Conservation (phyloP, 1,140 invertebrate species). For the Pseudomyrmex flavicornis region DNA sequence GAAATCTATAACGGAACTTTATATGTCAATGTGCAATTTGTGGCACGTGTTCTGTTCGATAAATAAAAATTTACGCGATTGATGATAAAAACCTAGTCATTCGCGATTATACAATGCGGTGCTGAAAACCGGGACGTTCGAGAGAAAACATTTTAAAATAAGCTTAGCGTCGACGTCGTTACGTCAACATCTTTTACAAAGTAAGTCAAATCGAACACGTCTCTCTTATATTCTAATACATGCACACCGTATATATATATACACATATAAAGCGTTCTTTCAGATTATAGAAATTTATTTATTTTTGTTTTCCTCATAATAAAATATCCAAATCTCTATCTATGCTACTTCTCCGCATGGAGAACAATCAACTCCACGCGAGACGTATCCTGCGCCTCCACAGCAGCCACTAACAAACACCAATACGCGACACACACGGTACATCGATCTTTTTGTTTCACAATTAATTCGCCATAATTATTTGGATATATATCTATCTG, state of each 20-base stretch:
- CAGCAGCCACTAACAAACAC: constrained; percentile 71
- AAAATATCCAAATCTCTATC: constrained; percentile 82
- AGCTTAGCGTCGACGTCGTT: constrained; percentile 49
- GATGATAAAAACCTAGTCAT: constrained; percentile 4
- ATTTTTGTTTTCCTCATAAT: constrained; percentile 72
- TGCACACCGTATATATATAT: constrained; percentile 70
- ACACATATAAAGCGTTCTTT: constrained; percentile 74
- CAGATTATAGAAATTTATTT: constrained; percentile 73
- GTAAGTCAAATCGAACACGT: constrained; percentile 60
- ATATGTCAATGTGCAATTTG: not conserved
- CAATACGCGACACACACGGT: constrained; percentile 76
- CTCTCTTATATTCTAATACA: constrained; percentile 66
- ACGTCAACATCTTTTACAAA: constrained; percentile 55
- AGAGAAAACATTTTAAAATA: constrained; percentile 26
- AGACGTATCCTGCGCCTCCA: constrained; percentile 72
- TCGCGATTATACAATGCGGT: not conserved
- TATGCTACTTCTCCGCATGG: constrained; percentile 75
- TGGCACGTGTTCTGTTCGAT: no score
- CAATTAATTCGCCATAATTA: constrained; percentile 54
- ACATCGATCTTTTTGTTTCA: constrained; percentile 74
- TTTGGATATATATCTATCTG: constrained; percentile 15
- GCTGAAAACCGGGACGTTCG: not conserved
- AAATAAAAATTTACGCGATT: not conserved
- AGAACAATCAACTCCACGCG: constrained; percentile 70
- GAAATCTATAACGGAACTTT: not conserved